A percentile compares a stretch with the other conserved stretches of the same genome.
phyloP scores from a whole-genome alignment of 2,113 vertebrate genomes.

The Hippocampus barbouri region DNA sequence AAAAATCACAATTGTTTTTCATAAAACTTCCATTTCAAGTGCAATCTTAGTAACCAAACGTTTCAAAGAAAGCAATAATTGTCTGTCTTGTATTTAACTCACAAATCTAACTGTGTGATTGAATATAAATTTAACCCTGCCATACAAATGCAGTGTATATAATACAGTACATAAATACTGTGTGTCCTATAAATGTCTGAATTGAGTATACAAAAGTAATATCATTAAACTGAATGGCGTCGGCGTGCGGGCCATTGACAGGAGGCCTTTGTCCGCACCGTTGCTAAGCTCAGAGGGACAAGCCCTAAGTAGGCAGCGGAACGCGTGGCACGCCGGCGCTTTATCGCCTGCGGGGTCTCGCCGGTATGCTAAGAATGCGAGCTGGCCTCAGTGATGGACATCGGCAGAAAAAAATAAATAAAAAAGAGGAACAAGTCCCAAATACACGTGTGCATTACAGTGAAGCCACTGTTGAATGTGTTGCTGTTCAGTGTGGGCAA shows the following conservation, averaged over 20 bases:
- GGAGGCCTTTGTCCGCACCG: constrained; percentile 43
- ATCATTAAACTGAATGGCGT: neutral
- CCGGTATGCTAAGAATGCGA: constrained; percentile 67
- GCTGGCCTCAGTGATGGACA: constrained; percentile 38
- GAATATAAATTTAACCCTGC: too few species aligned
- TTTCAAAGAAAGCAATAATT: too few species aligned
- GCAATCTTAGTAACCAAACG: too few species aligned
- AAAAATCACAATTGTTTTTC: too few species aligned
- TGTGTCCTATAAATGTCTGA: too few species aligned
- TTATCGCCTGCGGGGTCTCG: constrained; percentile 54
- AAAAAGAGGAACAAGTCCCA: neutral
- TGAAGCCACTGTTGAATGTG: too few species aligned
- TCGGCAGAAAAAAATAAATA: constrained; percentile 6
- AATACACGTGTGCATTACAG: too few species aligned
- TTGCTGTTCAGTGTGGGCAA: too few species aligned
- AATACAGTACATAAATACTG: neutral
- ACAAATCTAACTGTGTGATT: too few species aligned
- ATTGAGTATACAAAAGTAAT: too few species aligned
- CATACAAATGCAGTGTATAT: neutral
- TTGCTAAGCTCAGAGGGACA: constrained; percentile 61
- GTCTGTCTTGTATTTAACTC: too few species aligned
- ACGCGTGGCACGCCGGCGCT: constrained; percentile 62
- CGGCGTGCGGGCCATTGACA: constrained; percentile 20
- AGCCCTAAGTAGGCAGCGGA: constrained; percentile 64
- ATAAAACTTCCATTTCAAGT: too few species aligned